phyloP scores from a whole-genome alignment of 2,797 vertebrate species.

The Spheniscus humboldti region DNA sequence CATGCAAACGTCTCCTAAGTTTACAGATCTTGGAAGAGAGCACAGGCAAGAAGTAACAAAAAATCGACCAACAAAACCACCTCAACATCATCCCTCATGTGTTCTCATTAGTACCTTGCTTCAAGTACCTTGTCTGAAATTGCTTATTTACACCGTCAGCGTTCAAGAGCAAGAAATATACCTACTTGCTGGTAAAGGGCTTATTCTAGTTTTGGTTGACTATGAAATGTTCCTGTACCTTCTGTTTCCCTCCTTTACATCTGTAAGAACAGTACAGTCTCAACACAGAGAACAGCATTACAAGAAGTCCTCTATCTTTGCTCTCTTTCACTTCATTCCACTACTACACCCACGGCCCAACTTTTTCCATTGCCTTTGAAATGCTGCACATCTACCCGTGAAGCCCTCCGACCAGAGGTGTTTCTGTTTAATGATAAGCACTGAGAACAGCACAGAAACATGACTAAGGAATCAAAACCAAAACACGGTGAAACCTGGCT shows the following conservation, averaged over 20 bases:
- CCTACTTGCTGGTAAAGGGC: background rate
- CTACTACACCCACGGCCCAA: background rate
- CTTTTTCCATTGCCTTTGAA: background rate
- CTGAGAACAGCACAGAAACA: background rate
- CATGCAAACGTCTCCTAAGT: background rate
- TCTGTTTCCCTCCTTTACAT: background rate
- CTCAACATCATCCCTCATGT: background rate
- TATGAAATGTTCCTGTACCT: background rate
- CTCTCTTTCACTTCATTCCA: background rate
- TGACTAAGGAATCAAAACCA: slow-evolving; percentile 18
- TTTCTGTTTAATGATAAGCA: slow-evolving; percentile 12
- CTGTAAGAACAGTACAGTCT: background rate
- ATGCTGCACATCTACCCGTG: background rate
- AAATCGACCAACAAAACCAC: background rate
- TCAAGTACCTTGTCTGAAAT: background rate
- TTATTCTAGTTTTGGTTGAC: background rate
- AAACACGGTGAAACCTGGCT: slow-evolving; percentile 17
- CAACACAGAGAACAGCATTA: background rate
- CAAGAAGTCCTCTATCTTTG: background rate
- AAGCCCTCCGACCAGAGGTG: background rate
- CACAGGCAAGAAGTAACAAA: background rate
- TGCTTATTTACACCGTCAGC: background rate
- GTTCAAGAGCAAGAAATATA: background rate
- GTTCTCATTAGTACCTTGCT: background rate
- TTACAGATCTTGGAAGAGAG: background rate